Evolutionary conservation across 2,797 vertebrate genomes (phyloP).

Genomic region (Pseudotriccus pelzelni): DNA sequence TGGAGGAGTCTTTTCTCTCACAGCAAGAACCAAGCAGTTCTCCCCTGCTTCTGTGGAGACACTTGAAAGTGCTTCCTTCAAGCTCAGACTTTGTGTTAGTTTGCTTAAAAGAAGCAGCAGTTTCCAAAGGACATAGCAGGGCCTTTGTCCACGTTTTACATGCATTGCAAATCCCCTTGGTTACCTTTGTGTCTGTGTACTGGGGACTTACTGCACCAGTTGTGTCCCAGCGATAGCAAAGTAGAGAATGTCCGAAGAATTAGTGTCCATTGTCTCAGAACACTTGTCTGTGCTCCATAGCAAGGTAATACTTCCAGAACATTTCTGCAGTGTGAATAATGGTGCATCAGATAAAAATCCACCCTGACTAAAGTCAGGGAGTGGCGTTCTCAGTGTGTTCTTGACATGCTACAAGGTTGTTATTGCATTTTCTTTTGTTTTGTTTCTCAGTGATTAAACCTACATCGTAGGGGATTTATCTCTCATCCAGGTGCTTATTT

Average conservation of each 20-base stretch:
- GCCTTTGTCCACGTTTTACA: background rate
- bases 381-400: background rate
- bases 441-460: background rate
- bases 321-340: background rate
- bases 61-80: background rate
- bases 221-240: accelerated
- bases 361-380: background rate
- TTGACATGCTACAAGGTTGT: background rate
- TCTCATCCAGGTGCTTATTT: background rate
- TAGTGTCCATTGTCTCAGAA: background rate
- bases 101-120: background rate
- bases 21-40: background rate
- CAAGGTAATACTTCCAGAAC: background rate
- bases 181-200: background rate
- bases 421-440: background rate
- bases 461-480: background rate
- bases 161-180: background rate
- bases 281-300: background rate
- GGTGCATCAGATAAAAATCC: background rate
- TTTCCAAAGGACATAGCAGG: background rate
- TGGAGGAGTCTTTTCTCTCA: background rate
- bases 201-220: background rate
- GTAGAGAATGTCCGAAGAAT: accelerated
- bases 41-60: background rate
- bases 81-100: background rate